Percentiles rank a stretch among this genome's conserved stretches.
phyloP scores from a whole-genome alignment of 2,797 vertebrate genomes.

The Leuciscus waleckii region DNA sequence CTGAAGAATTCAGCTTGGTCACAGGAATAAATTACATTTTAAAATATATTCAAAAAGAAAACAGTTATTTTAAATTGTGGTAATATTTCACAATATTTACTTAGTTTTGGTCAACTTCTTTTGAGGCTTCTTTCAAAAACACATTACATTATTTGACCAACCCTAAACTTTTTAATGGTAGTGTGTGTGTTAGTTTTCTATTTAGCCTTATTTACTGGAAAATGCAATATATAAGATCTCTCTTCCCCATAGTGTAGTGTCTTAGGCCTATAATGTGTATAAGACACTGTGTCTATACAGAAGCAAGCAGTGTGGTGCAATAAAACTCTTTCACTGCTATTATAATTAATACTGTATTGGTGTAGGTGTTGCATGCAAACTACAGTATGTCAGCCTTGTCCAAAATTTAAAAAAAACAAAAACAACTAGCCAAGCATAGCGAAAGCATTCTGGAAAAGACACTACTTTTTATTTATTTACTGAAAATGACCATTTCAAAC shows the following conservation, averaged over 20 bases:
- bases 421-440: neutral
- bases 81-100: neutral
- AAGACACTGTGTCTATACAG: neutral
- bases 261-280: neutral
- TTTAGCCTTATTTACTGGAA: neutral
- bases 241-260: neutral
- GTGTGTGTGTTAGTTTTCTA: neutral
- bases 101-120: neutral
- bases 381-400: neutral
- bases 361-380: neutral
- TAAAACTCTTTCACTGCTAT: neutral
- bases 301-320: neutral
- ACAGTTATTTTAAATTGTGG: neutral
- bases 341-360: neutral
- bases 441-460: neutral
- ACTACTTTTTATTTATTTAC: neutral
- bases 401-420: neutral
- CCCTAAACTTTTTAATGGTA: neutral
- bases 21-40: neutral
- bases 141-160: neutral
- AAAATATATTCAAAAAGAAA: neutral
- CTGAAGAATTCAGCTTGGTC: neutral
- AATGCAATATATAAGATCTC: neutral
- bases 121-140: neutral
- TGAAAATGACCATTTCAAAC: neutral